phyloP scores from a whole-genome alignment of 2,888 invertebrate genomes.

The Venusia cambrica region DNA sequence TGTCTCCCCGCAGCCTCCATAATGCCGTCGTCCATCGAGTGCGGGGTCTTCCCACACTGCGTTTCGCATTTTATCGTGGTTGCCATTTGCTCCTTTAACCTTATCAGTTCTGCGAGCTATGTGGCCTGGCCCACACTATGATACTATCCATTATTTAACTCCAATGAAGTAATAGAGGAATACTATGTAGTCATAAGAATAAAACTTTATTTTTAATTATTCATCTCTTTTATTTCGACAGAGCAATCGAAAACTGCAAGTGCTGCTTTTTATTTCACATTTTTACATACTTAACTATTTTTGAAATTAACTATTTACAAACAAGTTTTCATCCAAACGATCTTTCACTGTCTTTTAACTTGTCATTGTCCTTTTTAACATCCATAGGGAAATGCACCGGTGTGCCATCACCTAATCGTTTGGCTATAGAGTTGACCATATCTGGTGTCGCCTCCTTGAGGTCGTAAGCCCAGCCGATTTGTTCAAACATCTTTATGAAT shows the following conservation, averaged over 20 bases:
- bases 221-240: constrained; percentile 3
- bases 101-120: too few relatives aligned
- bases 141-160: too few relatives aligned
- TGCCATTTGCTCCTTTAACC: too few relatives aligned
- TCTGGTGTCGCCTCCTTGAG: constrained; percentile 63
- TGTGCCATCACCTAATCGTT: constrained; percentile 68
- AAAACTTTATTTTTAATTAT: constrained; percentile 9
- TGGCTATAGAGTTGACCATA: constrained; percentile 64
- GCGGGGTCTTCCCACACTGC: too few relatives aligned
- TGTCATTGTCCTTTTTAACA: too few relatives aligned
- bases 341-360: constrained; percentile 28
- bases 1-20: too few relatives aligned
- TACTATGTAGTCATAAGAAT: constrained; percentile 10
- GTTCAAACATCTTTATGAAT: constrained; percentile 60
- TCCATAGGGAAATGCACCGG: constrained; percentile 57
- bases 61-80: too few relatives aligned
- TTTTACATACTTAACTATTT: constrained; percentile 1
- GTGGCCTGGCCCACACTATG: too few relatives aligned
- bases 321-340: constrained; percentile 30
- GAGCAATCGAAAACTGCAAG: background rate
- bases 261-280: background rate
- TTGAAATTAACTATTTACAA: background rate
- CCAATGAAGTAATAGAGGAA: too few relatives aligned
- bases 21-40: too few relatives aligned
- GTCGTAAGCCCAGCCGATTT: constrained; percentile 70